phyloP scores from a whole-genome alignment of 2,797 vertebrate species.

The Discoglossus pictus region DNA sequence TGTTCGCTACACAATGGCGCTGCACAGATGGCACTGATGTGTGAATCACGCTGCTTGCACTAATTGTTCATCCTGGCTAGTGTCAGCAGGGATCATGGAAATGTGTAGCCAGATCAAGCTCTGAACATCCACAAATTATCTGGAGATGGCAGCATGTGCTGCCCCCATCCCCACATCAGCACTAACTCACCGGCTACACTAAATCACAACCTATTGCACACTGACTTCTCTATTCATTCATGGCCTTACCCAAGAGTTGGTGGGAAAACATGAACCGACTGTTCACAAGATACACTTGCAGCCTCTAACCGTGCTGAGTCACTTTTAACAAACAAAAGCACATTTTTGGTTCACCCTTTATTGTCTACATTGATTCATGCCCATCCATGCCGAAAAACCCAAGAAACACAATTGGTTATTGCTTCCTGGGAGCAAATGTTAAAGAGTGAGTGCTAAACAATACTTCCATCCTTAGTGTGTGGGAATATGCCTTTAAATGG shows the following conservation, averaged over 20 bases:
- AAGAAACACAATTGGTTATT: too few relatives aligned
- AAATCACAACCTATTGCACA: conserved; percentile 17
- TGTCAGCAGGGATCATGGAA: conserved; percentile 43
- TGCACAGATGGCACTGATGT: conserved; percentile 59
- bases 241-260: conserved; percentile 1
- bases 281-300: conserved; percentile 13
- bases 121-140: background rate
- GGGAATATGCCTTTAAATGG: too few relatives aligned
- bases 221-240: conserved; percentile 3
- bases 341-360: too few relatives aligned
- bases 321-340: too few relatives aligned
- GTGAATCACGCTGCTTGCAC: conserved; percentile 30
- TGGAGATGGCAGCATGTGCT: background rate
- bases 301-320: too few relatives aligned
- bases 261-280: conserved; percentile 7
- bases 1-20: conserved; percentile 49
- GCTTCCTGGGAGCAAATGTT: too few relatives aligned
- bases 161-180: background rate
- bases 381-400: too few relatives aligned
- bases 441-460: too few relatives aligned
- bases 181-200: background rate
- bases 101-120: background rate
- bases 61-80: conserved; percentile 1
- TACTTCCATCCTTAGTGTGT: too few relatives aligned
- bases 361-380: too few relatives aligned